A percentile compares a stretch with the other conserved stretches of the same genome.
Evolutionary conservation across 2,113 vertebrate species (phyloP).

Genomic region (Melierax canorus): DNA sequence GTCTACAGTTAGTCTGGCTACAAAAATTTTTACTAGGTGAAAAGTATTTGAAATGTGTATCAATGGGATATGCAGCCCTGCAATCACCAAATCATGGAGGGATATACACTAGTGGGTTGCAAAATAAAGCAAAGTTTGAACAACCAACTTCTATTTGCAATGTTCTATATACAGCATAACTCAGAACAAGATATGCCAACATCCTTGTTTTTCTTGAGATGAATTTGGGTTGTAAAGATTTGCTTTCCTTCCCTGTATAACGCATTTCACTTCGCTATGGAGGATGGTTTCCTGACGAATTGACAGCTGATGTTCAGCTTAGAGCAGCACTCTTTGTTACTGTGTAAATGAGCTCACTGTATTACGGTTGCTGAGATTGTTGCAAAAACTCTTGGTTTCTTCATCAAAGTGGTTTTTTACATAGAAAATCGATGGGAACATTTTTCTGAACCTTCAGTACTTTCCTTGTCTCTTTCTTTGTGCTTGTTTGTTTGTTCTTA

Average conservation of each 20-base stretch:
- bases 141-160: background rate
- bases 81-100: background rate
- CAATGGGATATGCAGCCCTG: background rate
- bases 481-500: constrained; percentile 11
- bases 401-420: background rate
- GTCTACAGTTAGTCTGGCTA: background rate
- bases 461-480: background rate
- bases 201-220: background rate
- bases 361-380: background rate
- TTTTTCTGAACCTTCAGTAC: background rate
- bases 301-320: background rate
- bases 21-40: background rate
- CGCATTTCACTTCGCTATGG: background rate
- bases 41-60: background rate
- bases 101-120: background rate
- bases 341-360: background rate
- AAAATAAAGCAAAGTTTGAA: background rate
- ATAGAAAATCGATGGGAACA: background rate
- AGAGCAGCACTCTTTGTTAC: background rate
- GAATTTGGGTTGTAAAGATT: background rate
- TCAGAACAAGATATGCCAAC: background rate
- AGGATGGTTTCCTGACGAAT: background rate
- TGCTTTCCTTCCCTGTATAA: background rate
- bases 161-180: background rate
- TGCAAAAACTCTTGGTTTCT: background rate